Percentiles rank a stretch among this genome's conserved stretches.
Conservation (phyloP, 64 coral and sea anemone species). For the Montipora capricornis region DNA sequence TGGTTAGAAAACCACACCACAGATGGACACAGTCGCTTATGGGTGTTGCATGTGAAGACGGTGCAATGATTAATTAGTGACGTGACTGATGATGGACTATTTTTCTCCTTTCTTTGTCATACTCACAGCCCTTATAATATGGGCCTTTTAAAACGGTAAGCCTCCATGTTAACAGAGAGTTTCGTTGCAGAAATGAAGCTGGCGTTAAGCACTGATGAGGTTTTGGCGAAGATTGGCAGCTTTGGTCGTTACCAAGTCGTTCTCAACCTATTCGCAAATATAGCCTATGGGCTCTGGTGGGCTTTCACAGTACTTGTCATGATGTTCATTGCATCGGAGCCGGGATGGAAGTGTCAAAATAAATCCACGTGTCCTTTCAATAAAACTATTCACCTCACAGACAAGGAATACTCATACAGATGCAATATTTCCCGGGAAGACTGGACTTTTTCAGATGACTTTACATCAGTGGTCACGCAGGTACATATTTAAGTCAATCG, state of each 20-base stretch:
- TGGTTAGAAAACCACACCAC: no score
- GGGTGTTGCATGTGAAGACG: no score
- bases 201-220: slow-evolving; percentile 35
- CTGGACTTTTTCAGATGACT: slow-evolving; percentile 79
- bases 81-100: no score
- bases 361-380: slow-evolving; percentile 51
- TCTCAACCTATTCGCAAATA: not conserved
- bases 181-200: not conserved
- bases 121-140: no score
- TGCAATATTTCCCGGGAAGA: slow-evolving; percentile 67
- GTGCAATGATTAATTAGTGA: no score
- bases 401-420: slow-evolving; percentile 55
- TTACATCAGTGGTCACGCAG: slow-evolving; percentile 48
- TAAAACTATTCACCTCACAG: slow-evolving; percentile 13
- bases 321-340: slow-evolving; percentile 45
- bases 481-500: not conserved
- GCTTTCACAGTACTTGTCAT: not conserved
- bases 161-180: not conserved
- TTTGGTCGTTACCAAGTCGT: slow-evolving; percentile 54
- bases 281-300: not conserved
- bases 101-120: no score
- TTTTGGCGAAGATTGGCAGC: slow-evolving; percentile 71
- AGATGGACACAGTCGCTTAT: no score
- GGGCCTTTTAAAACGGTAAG: no score
- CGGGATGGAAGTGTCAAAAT: slow-evolving; percentile 38